A percentile compares a stretch with the other conserved stretches of the same genome.
Conservation (phyloP, 2,888 invertebrate genomes). For the Hydraecia micacea region DNA sequence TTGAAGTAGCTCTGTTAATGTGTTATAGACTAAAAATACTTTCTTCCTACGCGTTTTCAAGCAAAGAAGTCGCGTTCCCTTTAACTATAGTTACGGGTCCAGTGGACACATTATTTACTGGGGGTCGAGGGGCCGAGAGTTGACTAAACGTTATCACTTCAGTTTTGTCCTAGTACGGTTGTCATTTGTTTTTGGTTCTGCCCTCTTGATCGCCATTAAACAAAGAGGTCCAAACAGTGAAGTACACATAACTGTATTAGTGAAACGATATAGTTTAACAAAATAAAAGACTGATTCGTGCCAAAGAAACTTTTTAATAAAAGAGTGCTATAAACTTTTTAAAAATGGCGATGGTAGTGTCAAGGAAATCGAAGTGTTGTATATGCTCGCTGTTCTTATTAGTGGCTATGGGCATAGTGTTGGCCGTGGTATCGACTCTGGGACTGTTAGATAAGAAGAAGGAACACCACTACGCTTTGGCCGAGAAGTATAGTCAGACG, state of each 20-base stretch:
- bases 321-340: conserved; percentile 41
- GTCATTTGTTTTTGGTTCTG: conserved; percentile 21
- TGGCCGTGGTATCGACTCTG: conserved; percentile 81
- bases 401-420: conserved; percentile 77
- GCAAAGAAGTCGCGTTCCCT: neutral
- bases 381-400: conserved; percentile 77
- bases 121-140: no score
- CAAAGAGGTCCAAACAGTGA: neutral
- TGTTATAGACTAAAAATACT: no score
- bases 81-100: no score
- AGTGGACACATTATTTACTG: no score
- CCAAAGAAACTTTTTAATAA: conserved; percentile 50
- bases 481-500: conserved; percentile 80
- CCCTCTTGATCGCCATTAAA: neutral
- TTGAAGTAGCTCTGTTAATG: neutral
- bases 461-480: conserved; percentile 73
- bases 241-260: neutral
- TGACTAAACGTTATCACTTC: neutral
- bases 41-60: neutral
- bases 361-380: conserved; percentile 81
- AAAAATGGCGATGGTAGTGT: conserved; percentile 85
- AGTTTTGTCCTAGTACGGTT: neutral
- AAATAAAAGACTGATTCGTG: conserved; percentile 64
- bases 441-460: conserved; percentile 69
- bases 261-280: conserved; percentile 21